phyloP scores from a whole-genome alignment of 2,113 vertebrate species.

The Mastomys natalensis region DNA sequence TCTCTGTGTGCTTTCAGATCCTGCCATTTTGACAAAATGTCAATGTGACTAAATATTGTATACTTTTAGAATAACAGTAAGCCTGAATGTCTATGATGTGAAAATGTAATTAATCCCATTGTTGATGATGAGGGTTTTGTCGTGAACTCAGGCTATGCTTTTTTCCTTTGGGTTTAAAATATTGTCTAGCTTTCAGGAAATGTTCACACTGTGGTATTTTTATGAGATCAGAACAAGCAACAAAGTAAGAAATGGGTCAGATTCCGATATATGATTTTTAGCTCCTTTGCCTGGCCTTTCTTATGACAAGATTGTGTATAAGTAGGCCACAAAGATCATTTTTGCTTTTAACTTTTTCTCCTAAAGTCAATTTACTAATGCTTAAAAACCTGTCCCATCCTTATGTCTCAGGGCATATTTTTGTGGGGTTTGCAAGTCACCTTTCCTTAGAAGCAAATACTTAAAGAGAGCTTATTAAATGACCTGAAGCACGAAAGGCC shows the following conservation, averaged over 20 bases:
- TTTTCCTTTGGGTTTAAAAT: slow-evolving; percentile 61
- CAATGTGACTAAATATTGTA: slow-evolving; percentile 60
- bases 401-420: not conserved
- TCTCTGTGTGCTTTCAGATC: slow-evolving; percentile 9
- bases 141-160: not conserved
- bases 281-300: slow-evolving; percentile 55
- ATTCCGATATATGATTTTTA: slow-evolving; percentile 30
- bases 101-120: slow-evolving; percentile 56
- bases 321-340: slow-evolving; percentile 3
- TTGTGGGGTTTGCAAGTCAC: slow-evolving; percentile 65
- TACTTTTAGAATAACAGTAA: slow-evolving; percentile 67
- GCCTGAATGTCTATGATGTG: slow-evolving; percentile 31
- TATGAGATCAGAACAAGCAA: not conserved
- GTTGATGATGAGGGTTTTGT: slow-evolving; percentile 59
- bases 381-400: slow-evolving; percentile 36
- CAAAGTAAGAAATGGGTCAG: slow-evolving; percentile 32
- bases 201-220: not conserved
- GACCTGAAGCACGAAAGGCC: slow-evolving; percentile 57
- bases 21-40: slow-evolving; percentile 25
- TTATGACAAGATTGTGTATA: slow-evolving; percentile 37
- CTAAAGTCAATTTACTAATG: not conserved
- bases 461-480: slow-evolving; percentile 66
- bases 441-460: slow-evolving; percentile 65
- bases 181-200: not conserved
- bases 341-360: not conserved